phyloP scores from a whole-genome alignment of 2,888 invertebrate species.

The Caenorhabditis wallacei region DNA sequence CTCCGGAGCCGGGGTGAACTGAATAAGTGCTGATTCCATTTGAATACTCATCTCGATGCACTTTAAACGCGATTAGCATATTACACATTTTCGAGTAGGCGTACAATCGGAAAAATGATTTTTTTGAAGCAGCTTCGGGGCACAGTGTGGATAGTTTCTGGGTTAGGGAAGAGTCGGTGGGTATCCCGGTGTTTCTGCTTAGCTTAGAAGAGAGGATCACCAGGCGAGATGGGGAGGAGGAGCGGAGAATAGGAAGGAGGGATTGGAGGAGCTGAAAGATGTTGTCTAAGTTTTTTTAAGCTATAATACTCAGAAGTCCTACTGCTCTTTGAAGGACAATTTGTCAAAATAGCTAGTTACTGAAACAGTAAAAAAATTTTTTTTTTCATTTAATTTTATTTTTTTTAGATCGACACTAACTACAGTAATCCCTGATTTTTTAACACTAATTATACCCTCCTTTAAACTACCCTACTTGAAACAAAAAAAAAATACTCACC shows the following conservation, averaged over 20 bases:
- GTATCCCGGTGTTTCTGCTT: constrained; percentile 87
- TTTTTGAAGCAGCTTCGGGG: constrained; percentile 54
- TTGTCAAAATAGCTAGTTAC: too few relatives aligned
- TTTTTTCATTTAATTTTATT: too few relatives aligned
- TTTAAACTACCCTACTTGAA: too few relatives aligned
- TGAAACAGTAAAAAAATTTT: too few relatives aligned
- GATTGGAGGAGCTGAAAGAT: constrained; percentile 15
- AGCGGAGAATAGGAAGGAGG: constrained; percentile 85
- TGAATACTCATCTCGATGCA: constrained; percentile 74
- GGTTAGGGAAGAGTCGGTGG: not conserved
- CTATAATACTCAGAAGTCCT: too few relatives aligned
- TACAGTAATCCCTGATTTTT: too few relatives aligned
- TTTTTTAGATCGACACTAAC: too few relatives aligned
- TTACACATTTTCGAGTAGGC: constrained; percentile 80
- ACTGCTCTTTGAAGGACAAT: too few relatives aligned
- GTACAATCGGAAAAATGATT: constrained; percentile 66
- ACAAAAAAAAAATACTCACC: not conserved
- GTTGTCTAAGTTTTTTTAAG: too few relatives aligned
- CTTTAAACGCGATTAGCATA: constrained; percentile 74
- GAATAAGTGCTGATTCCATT: constrained; percentile 86
- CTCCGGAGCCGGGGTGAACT: constrained; percentile 87
- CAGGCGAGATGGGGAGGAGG: constrained; percentile 88
- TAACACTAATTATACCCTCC: too few relatives aligned
- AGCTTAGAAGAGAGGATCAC: constrained; percentile 91
- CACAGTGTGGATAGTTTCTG: constrained; percentile 65